Conservation (phyloP, 2,888 invertebrate genomes). For the Oxytorus armatus region DNA sequence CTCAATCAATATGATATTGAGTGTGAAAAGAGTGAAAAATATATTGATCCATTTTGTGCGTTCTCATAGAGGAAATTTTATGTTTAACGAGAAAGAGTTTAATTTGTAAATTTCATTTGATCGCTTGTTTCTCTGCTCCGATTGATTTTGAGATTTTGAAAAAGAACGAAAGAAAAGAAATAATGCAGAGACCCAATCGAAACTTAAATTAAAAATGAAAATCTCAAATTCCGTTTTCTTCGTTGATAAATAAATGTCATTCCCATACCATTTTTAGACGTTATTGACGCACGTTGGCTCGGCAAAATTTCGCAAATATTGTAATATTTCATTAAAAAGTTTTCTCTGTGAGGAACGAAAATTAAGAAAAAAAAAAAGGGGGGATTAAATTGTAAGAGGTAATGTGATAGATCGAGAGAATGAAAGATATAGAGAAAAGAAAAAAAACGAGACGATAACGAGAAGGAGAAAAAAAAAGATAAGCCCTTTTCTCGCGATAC, state of each 20-base stretch:
- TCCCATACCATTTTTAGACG: not conserved
- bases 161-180: too few species aligned
- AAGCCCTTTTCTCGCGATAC: conserved; percentile 54
- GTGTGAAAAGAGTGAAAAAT: conserved; percentile 8
- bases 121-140: not conserved
- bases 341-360: conserved; percentile 19
- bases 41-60: not conserved
- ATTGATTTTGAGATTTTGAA: not conserved
- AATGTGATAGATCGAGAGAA: conserved; percentile 3
- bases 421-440: conserved; percentile 18
- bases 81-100: not conserved
- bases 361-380: not conserved
- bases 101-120: too few species aligned
- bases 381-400: not conserved
- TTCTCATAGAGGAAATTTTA: conserved; percentile 1
- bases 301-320: not conserved
- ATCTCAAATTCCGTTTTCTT: too few species aligned
- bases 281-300: not conserved
- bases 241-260: too few species aligned
- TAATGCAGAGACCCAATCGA: too few species aligned
- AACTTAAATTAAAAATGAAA: too few species aligned
- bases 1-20: conserved; percentile 26
- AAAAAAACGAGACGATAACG: conserved; percentile 29
- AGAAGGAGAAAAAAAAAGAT: conserved; percentile 30
- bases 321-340: not conserved